A percentile compares a stretch with the other conserved stretches of the same genome.
phyloP scores from a whole-genome alignment of 2,113 vertebrate species.

The Austrofundulus limnaeus region DNA sequence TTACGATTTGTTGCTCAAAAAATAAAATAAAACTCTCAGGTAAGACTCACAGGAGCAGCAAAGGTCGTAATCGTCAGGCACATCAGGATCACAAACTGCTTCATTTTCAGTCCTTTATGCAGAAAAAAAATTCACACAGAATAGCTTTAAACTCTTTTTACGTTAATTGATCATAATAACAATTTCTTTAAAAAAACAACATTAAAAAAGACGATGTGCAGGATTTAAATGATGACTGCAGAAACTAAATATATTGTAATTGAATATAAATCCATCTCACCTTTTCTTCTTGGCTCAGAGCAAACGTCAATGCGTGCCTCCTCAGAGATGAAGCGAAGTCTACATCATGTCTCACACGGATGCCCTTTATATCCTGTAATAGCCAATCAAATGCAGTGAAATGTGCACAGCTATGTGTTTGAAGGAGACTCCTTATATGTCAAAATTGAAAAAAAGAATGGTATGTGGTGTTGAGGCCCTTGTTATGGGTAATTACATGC shows the following conservation, averaged over 20 bases:
- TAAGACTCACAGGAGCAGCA: slow-evolving; percentile 74
- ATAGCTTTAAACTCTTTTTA: not conserved
- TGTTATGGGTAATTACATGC: slow-evolving; percentile 75
- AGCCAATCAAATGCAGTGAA: slow-evolving; percentile 70
- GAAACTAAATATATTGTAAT: not conserved
- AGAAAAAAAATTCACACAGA: not conserved
- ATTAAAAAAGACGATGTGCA: not conserved
- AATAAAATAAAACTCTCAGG: not conserved
- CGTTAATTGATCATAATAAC: not conserved
- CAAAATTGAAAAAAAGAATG: slow-evolving; percentile 56
- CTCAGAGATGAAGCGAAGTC: slow-evolving; percentile 18
- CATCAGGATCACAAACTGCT: slow-evolving; percentile 55
- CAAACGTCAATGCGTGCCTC: slow-evolving; percentile 21
- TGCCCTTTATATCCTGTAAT: slow-evolving; percentile 64
- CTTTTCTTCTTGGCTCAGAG: slow-evolving; percentile 25
- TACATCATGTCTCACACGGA: slow-evolving; percentile 30
- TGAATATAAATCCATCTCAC: slow-evolving; percentile 39
- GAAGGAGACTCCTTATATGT: slow-evolving; percentile 60
- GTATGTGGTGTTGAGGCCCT: slow-evolving; percentile 57
- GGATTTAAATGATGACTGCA: not conserved
- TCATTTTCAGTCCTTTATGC: slow-evolving; percentile 52
- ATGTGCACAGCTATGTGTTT: slow-evolving; percentile 48
- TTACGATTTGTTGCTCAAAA: not conserved
- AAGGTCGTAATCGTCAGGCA: slow-evolving; percentile 59
- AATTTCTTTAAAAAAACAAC: not conserved